phyloP scores from a whole-genome alignment of 2,113 vertebrate species.

The Calcarius ornatus region DNA sequence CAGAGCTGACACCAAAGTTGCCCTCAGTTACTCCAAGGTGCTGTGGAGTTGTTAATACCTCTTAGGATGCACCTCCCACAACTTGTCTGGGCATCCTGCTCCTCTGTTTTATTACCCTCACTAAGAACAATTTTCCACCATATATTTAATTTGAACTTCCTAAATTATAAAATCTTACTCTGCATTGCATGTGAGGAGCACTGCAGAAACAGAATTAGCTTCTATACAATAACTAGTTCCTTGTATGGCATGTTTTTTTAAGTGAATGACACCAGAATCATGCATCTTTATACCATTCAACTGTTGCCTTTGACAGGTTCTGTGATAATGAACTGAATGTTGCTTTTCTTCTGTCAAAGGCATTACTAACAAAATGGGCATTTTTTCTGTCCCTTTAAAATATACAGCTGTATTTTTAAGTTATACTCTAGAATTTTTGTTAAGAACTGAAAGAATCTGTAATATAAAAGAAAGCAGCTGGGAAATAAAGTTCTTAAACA shows the following conservation, averaged over 20 bases:
- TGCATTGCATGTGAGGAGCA: not conserved
- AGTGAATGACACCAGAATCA: not conserved
- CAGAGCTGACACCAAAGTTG: not conserved
- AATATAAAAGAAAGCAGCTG: not conserved
- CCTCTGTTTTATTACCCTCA: not conserved
- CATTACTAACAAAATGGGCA: not conserved
- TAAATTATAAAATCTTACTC: not conserved
- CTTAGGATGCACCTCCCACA: not conserved
- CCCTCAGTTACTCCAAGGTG: fast-evolving
- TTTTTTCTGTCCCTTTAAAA: not conserved
- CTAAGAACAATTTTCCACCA: not conserved
- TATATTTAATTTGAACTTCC: not conserved
- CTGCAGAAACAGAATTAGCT: not conserved
- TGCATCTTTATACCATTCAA: not conserved
- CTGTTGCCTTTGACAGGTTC: not conserved
- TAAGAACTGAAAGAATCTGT: not conserved
- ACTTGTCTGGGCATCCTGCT: not conserved
- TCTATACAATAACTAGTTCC: not conserved
- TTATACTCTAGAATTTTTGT: not conserved
- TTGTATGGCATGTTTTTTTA: not conserved
- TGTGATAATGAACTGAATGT: not conserved
- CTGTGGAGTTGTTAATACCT: not conserved
- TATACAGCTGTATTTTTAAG: not conserved
- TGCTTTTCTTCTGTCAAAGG: not conserved
- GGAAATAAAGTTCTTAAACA: not conserved